A percentile compares a stretch with the other conserved stretches of the same genome.
Evolutionary conservation across 2,888 invertebrate genomes (phyloP).

Genomic region (Xestoiulus laeticollis): DNA sequence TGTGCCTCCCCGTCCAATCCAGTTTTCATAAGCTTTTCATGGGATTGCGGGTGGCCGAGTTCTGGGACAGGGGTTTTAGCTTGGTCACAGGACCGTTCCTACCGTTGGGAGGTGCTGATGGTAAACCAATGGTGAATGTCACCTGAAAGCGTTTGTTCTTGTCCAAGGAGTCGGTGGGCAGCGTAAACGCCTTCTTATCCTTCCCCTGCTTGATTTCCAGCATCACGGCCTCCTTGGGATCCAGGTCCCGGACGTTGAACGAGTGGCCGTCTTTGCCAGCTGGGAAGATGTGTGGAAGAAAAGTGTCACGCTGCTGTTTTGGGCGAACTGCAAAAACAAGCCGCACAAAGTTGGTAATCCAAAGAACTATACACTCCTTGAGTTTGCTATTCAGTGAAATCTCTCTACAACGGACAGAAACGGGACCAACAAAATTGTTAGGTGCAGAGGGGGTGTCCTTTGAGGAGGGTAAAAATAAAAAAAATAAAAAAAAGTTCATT

Average conservation of each 20-base stretch:
- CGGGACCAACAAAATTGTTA: too few species aligned
- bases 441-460: too few species aligned
- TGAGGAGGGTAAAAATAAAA: too few species aligned
- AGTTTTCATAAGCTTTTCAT: slow-evolving; percentile 24
- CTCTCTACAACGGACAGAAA: too few species aligned
- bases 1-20: not conserved
- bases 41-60: not conserved
- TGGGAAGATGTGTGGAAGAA: slow-evolving; percentile 54
- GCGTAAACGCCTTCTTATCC: slow-evolving; percentile 80
- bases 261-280: slow-evolving; percentile 60
- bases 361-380: not conserved
- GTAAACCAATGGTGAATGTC: slow-evolving; percentile 78
- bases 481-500: too few species aligned
- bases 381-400: too few species aligned
- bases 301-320: slow-evolving; percentile 39
- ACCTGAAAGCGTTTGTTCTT: slow-evolving; percentile 91
- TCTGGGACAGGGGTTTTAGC: slow-evolving; percentile 18
- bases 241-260: slow-evolving; percentile 52
- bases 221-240: slow-evolving; percentile 63
- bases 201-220: slow-evolving; percentile 87
- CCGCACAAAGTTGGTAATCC: too few species aligned
- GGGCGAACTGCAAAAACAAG: slow-evolving; percentile 45
- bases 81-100: slow-evolving; percentile 1
- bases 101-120: not conserved
- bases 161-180: slow-evolving; percentile 86